A percentile compares a stretch with the other conserved stretches of the same genome.
Conservation (phyloP, 2,797 vertebrate genomes). For the Microctenopoma lineatum region DNA sequence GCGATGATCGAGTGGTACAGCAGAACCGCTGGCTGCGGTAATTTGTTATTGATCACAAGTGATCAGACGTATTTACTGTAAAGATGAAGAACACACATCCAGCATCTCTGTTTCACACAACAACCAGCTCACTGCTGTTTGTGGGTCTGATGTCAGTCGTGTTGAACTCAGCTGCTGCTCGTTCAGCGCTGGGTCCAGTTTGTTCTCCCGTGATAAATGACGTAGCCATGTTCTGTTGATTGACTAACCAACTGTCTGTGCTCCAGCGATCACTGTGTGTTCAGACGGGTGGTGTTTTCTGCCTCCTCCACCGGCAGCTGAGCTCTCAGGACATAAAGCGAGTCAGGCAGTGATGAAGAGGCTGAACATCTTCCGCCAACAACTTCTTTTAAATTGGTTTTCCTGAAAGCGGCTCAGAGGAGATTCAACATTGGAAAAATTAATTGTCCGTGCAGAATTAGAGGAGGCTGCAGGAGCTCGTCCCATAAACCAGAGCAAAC, state of each 20-base stretch:
- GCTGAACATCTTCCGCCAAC: background rate
- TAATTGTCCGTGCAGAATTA: slow-evolving; percentile 26
- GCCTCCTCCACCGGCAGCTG: slow-evolving; percentile 21
- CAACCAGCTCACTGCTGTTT: too few species aligned
- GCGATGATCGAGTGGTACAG: slow-evolving; percentile 8
- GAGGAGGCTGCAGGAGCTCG: slow-evolving; percentile 9
- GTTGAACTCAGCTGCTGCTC: too few species aligned
- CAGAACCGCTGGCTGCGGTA: background rate
- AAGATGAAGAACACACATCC: too few species aligned
- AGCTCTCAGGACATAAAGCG: slow-evolving; percentile 15
- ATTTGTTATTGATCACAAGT: slow-evolving; percentile 33
- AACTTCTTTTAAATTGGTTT: slow-evolving; percentile 36
- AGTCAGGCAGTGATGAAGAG: slow-evolving; percentile 19
- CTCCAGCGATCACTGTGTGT: too few species aligned
- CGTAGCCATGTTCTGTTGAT: too few species aligned
- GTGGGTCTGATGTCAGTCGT: too few species aligned
- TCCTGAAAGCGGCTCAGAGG: slow-evolving; percentile 11
- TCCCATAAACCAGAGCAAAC: slow-evolving; percentile 23
- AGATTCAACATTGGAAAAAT: slow-evolving; percentile 26
- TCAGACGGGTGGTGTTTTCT: background rate
- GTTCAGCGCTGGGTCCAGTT: too few species aligned
- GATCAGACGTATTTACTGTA: background rate
- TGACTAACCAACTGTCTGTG: too few species aligned
- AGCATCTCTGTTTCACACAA: too few species aligned
- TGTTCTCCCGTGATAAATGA: too few species aligned